Evolutionary conservation across 2,888 invertebrate genomes (phyloP).

Genomic region (Hemicrepidius hirtus): DNA sequence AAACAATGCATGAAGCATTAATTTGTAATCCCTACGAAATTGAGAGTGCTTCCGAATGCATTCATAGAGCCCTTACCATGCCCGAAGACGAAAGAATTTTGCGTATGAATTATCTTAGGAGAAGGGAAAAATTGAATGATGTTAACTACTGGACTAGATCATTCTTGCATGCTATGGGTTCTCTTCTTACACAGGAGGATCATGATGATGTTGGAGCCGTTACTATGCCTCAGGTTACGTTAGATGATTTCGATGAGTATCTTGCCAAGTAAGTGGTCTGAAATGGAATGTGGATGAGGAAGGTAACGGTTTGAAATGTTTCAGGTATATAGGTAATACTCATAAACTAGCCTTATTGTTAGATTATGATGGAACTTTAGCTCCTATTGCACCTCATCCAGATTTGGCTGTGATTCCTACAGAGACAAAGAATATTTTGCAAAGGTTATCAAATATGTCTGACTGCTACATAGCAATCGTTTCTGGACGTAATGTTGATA

Average conservation of each 20-base stretch:
- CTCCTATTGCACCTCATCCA: slow-evolving; percentile 92
- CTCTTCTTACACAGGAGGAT: slow-evolving; percentile 81
- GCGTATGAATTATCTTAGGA: slow-evolving; percentile 88
- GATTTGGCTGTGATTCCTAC: slow-evolving; percentile 90
- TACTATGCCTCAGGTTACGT: slow-evolving; percentile 91
- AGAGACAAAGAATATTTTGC: slow-evolving; percentile 89
- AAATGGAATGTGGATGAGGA: neutral
- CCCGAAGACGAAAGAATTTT: slow-evolving; percentile 91
- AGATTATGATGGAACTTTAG: slow-evolving; percentile 92
- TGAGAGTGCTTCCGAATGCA: slow-evolving; percentile 89
- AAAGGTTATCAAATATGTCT: slow-evolving; percentile 87
- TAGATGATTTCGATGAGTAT: slow-evolving; percentile 93
- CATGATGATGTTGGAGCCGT: slow-evolving; percentile 89
- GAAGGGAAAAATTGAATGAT: slow-evolving; percentile 87
- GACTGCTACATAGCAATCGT: slow-evolving; percentile 92
- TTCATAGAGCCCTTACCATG: slow-evolving; percentile 92
- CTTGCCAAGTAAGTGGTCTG: slow-evolving; percentile 82
- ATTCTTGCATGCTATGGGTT: slow-evolving; percentile 91
- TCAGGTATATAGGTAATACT: slow-evolving; percentile 88
- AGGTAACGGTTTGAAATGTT: slow-evolving; percentile 51
- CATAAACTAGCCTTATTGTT: slow-evolving; percentile 88
- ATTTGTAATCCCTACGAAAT: slow-evolving; percentile 93
- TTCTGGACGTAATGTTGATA: slow-evolving; percentile 90
- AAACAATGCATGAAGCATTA: slow-evolving; percentile 95
- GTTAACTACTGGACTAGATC: slow-evolving; percentile 93